Conservation (phyloP, 2,113 vertebrate genomes). For the Dicaeum eximium region DNA sequence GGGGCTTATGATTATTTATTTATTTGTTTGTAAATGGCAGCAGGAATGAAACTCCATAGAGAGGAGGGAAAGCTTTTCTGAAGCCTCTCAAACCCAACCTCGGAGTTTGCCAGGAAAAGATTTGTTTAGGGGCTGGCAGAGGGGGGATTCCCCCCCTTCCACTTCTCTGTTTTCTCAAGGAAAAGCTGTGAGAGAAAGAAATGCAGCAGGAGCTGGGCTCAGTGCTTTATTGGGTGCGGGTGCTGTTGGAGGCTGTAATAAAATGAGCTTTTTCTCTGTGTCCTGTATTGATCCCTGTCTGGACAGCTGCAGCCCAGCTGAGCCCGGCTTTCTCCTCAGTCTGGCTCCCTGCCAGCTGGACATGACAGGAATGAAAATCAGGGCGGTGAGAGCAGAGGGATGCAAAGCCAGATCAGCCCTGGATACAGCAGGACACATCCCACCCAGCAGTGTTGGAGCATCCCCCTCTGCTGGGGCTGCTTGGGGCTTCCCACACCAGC, state of each 20-base stretch:
- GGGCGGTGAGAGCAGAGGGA: not conserved
- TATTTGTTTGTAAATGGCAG: not conserved
- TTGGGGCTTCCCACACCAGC: fast-evolving
- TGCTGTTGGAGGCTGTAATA: not conserved
- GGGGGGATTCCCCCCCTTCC: not conserved
- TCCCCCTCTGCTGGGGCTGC: fast-evolving
- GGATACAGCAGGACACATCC: fast-evolving
- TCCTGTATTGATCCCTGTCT: constrained; percentile 25
- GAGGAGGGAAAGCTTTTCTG: not conserved
- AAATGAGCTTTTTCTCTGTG: not conserved
- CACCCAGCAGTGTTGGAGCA: fast-evolving
- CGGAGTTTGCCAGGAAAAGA: not conserved
- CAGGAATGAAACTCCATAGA: not conserved
- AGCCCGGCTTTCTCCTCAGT: constrained; percentile 4
- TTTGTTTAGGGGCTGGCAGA: not conserved
- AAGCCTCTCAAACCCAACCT: fast-evolving
- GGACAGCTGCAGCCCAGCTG: constrained; percentile 53
- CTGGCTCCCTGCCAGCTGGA: constrained; percentile 8
- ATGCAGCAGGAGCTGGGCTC: not conserved
- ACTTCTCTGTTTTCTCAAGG: not conserved
- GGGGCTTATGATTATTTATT: not conserved
- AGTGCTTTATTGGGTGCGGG: not conserved
- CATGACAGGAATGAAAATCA: constrained; percentile 42
- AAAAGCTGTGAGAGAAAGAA: not conserved
- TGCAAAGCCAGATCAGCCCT: not conserved